Evolutionary conservation across 2,888 invertebrate species (phyloP).

Genomic region (Argynnis bischoffii): DNA sequence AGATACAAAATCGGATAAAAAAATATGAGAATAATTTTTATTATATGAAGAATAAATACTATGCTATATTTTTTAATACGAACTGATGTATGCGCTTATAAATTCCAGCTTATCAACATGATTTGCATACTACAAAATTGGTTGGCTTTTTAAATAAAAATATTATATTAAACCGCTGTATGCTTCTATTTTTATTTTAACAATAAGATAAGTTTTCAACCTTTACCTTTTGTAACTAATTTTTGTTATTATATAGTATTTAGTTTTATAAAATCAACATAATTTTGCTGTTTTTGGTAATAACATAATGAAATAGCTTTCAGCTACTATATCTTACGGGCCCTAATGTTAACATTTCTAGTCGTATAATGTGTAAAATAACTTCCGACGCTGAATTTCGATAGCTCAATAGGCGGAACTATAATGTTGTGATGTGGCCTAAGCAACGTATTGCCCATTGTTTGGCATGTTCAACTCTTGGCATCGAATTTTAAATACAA

Average conservation of each 20-base stretch:
- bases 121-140: slow-evolving; percentile 2
- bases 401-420: slow-evolving; percentile 66
- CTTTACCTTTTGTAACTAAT: no score
- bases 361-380: slow-evolving; percentile 49
- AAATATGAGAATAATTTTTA: background rate
- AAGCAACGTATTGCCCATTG: slow-evolving; percentile 74
- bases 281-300: no score
- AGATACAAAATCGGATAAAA: no score
- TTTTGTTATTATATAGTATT: no score
- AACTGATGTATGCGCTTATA: background rate
- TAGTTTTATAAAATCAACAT: no score
- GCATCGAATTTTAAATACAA: slow-evolving; percentile 69
- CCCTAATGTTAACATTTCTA: background rate
- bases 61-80: no score
- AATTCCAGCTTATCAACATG: background rate
- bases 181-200: background rate
- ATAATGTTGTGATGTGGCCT: slow-evolving; percentile 56
- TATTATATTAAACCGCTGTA: background rate
- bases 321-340: background rate
- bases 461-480: slow-evolving; percentile 79
- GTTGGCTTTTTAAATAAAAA: background rate
- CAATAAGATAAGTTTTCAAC: background rate
- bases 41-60: background rate
- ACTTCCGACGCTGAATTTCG: slow-evolving; percentile 65
- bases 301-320: background rate